Evolutionary conservation across 2,113 vertebrate genomes (phyloP).

Genomic region (Sus scrofa): T2T-Sscrofa CM000827.6:98979501-98980000

Average conservation of each 20-base stretch:
- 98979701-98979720: background rate
- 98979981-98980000: conserved; percentile 84
- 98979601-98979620: background rate
- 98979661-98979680: background rate
- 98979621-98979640: background rate
- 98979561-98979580: background rate
- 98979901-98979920: conserved; percentile 94
- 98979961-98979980: conserved; percentile 98
- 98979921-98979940: conserved; percentile 96
- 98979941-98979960: conserved; percentile 97
- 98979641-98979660: background rate
- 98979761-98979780: background rate
- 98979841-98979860: conserved; percentile 94
- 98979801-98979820: conserved; percentile 96
- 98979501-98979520: background rate
- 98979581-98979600: background rate
- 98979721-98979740: background rate
- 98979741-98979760: background rate
- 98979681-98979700: background rate
- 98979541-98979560: background rate
- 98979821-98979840: conserved; percentile 95
- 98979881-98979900: conserved; percentile 97
- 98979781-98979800: background rate
- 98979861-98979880: conserved; percentile 97
- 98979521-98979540: background rate